Base-by-base conservation (phyloP, 1,140 invertebrate species). In the Aricia agestis region DNA sequence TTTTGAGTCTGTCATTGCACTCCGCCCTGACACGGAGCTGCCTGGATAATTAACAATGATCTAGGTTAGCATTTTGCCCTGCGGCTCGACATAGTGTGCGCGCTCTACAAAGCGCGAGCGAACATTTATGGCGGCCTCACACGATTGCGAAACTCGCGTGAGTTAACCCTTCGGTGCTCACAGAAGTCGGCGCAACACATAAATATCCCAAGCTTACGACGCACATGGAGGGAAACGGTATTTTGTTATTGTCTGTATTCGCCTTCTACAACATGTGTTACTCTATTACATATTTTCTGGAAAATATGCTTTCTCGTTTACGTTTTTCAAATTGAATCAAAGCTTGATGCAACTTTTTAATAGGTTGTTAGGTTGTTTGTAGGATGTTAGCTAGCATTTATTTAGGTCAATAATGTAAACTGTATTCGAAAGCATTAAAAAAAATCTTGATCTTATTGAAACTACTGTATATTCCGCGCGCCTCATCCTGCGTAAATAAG, bases 81-180 rank as follows among this genome's bases (percentile, higher is more conserved):
- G 36, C 1, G 36, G 36, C 36, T 5, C 36, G 36, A 6, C 36
- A 6, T 36, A 36, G 36, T 36, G 6, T 36, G 36, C 36, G 36
- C 36, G 9, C 9, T 36, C 36, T 36, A 78, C 76, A 78, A 76
- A 73, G 71, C 67, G 76, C 74, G 52, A 75, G 73, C 69, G 67
- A 67, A 72, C 70, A 70, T 73, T 63, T 75, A 72, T 69, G 66
- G 69, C 68, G 67, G 69, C 59, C 72, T 75, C 69, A 73, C 72
- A 75, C 72, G 75, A 78, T 79, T 74, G 78, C 78, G 71, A 77
- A 79, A 75, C 68, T 90, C 76, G 84, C 87, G 87, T 90, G 87
- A 80, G 73, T 90, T 90, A 90, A 88, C 85, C 84, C 86, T 87
- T 89, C 67, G 81, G 79, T 65, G 72, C 59, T 11, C 6, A 19